Base-by-base conservation (phyloP, 2,888 invertebrate species). In the Linnaemya tessellans region DNA sequence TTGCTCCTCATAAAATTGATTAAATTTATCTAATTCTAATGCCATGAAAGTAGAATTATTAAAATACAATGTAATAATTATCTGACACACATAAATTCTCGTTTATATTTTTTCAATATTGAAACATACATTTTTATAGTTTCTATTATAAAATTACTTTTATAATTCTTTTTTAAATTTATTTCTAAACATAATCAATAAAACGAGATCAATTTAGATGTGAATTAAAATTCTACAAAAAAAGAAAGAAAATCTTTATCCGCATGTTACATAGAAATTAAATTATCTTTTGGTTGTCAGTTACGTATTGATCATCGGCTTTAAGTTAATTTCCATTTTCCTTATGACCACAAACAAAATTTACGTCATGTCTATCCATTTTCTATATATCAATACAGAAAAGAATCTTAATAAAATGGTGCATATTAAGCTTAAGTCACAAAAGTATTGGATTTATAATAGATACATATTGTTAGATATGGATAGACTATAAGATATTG, bases 251-350 rank as follows among this genome's bases (percentile, higher is more conserved):
- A n/a, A 25, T 20, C 20, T 35, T 22, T 8, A 60, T 58, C 67
- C 15, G 30, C 30, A 30, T 22, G 41, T 30, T 60, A 8, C 0
- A 3, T 41, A 65, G 46, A 84, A 84, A 78, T 78, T 80, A 41
- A 56, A 78, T 84, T 77, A 77, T 80, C 41, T 71, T 51, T 68
- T 62, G 56, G 62, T 74, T 73, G 67, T 65, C 60, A 68, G 68
- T 22, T 78, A 25, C 43, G 56, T 70, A 60, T 67, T 70, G 75
- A 75, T 80, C 58, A 65, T 51, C 64, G 73, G 67, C 43, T 64
- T 62, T 38, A 65, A 60, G 41, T 68, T 80, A 68, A 68, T 83
- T 73, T 58, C 41, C 20, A 35, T 60, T 65, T 30, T 64, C 43
- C 43, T 65, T 75, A 51, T 43, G 60, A 22, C 15, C 35, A 49